Evolutionary conservation across 2,888 invertebrate species (phyloP), one percentile per base, ranked within the genome.

Genomic region (Apotomis turbidana): DNA sequence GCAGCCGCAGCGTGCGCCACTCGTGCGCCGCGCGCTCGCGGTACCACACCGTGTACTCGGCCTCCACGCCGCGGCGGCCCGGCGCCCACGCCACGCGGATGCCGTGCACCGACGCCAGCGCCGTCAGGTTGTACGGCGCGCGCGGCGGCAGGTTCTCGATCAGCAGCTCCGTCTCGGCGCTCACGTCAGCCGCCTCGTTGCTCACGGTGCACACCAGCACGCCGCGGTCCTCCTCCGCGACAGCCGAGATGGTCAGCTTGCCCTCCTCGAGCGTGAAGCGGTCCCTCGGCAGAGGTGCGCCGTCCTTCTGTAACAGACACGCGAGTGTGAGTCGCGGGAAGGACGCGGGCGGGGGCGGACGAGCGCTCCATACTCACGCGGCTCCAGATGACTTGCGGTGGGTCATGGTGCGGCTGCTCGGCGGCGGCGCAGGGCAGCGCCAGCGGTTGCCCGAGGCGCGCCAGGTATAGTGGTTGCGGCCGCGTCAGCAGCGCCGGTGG

Each of bases 121-220:
- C 97, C 36, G 96, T 95, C 58, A 99, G 94, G 90, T 97, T 97
- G 89, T 97, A 96, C 0, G 98, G 98, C 13, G 98, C 97, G 81
- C 97, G 96, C n/a, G 98, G 98, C 41, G 97, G 96, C 66, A 97
- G 95, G 85, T 97, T 98, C 91, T 97, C 96, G 61, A 97, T 96
- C 87, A 97, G 95, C 73, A 97, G 92, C 91, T 97, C 97, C 0
- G 97, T 95, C 90, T 97, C 97, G 1, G 95, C 95, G 38, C 95
- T 95, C 62, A 98, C 96, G n/a, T 96, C 96, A 59, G 97, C 97
- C 5, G 98, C 98, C 82, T 97, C 97, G 91, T 98, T 98, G 78
- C 96, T 96, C 2, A 97, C 97, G 63, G 96, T 95, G 86, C 97
- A 97, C 85, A 96, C 96, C 88, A 97, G 97, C 81, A 96, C 94